These are phyloP conservation scores for Lasioglossum malachurum DNA, from an alignment of 2,888 invertebrate species.

Conservation along the genomic window DNA sequence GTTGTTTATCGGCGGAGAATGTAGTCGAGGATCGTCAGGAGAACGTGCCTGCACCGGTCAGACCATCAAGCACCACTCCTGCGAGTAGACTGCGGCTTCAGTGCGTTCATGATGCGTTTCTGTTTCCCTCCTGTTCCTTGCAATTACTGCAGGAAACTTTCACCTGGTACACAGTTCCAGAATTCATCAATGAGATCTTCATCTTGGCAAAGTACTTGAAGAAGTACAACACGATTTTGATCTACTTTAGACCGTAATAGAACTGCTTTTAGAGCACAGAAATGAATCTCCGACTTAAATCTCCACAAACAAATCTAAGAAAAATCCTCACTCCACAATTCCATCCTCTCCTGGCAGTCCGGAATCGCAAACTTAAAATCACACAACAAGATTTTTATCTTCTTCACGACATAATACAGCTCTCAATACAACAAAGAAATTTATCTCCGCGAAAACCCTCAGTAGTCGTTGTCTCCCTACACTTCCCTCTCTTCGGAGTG, in stretches of 20 bases:
- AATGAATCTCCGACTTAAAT: not conserved
- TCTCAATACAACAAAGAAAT: not conserved
- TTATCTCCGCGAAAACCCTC: not conserved
- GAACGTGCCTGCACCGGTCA: not conserved
- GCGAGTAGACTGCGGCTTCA: not conserved
- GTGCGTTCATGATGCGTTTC: not conserved
- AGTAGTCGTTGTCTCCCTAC: not conserved
- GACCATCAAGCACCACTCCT: not conserved
- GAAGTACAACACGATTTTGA: not conserved
- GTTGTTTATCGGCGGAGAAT: not conserved
- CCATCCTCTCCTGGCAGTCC: too few species aligned
- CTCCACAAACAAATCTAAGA: not conserved
- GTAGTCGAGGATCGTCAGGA: not conserved
- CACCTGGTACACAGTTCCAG: not conserved
- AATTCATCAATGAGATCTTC: not conserved
- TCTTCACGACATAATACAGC: not conserved
- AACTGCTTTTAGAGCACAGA: not conserved
- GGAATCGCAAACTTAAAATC: not conserved
- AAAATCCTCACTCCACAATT: too few species aligned
- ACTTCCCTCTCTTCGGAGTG: not conserved
- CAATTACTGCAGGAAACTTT: not conserved
- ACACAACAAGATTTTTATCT: not conserved
- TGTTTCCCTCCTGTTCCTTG: not conserved
- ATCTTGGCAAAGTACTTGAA: not conserved
- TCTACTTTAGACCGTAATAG: not conserved